phyloP scores from a whole-genome alignment of 2,888 invertebrate species.

The Cheilosia scutellata region DNA sequence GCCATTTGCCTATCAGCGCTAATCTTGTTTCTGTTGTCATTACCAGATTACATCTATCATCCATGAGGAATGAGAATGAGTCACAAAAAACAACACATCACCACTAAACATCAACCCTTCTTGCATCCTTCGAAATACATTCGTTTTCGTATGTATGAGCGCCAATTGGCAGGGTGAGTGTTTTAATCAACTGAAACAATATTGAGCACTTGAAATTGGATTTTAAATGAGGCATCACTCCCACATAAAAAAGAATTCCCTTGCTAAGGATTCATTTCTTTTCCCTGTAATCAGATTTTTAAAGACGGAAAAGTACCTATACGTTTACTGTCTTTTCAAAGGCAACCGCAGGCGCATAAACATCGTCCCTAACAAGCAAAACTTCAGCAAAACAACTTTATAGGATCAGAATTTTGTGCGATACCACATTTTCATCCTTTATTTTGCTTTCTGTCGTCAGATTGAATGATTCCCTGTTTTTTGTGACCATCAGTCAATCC shows the following conservation, averaged over 20 bases:
- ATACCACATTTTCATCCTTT: slow-evolving; percentile 7
- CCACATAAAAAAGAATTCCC: background rate
- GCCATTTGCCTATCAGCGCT: slow-evolving; percentile 62
- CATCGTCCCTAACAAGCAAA: slow-evolving; percentile 34
- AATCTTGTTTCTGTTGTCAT: slow-evolving; percentile 41
- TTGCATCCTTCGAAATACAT: slow-evolving; percentile 22
- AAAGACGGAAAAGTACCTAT: slow-evolving; percentile 8
- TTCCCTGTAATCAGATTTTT: background rate
- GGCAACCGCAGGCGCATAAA: slow-evolving; percentile 38
- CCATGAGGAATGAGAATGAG: slow-evolving; percentile 1
- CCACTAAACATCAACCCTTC: slow-evolving; percentile 36
- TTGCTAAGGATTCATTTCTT: slow-evolving; percentile 11
- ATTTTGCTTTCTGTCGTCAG: background rate
- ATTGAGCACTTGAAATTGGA: slow-evolving; percentile 66
- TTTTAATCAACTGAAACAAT: slow-evolving; percentile 73
- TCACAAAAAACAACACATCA: slow-evolving; percentile 29
- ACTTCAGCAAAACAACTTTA: slow-evolving; percentile 48
- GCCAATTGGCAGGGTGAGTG: slow-evolving; percentile 44
- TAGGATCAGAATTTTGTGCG: slow-evolving; percentile 32
- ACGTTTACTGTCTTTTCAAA: slow-evolving; percentile 23
- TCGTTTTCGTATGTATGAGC: background rate
- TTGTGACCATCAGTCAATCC: slow-evolving; percentile 43
- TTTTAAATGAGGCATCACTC: slow-evolving; percentile 55
- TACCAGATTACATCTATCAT: slow-evolving; percentile 41
- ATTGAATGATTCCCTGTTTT: slow-evolving; percentile 16